Base-by-base conservation (phyloP, 53 echinoderm and acorn worm species). In the Temnopleurus reevesii region DNA sequence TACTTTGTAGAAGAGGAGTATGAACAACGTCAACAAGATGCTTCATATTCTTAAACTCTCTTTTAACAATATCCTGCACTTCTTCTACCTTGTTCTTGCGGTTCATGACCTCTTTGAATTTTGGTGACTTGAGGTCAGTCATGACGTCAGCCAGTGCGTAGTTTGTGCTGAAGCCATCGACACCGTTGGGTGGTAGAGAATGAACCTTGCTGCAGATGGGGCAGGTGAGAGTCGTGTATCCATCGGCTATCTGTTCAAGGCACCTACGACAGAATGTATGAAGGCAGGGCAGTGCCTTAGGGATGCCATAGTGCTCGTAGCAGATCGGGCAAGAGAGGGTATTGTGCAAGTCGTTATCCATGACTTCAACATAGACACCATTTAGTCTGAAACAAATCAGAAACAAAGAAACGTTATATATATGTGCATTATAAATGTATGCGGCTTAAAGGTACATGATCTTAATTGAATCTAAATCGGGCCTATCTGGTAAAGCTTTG, bases 191-290 rank as follows among this genome's bases (percentile, higher is more conserved):
- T 46, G 66, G 88, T 24, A 87, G 49, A 3, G 9, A 0, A 33
- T 65, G 71, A 49, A 49, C 53, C 2, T n/a, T 6, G 88, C 18
- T 65, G 34, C 66, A 71, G 33, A 66, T 23, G 21, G 88, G 88
- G 36, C 88, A 87, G 2, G 88, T 53, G 46, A 87, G 28, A 71
- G 49, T 66, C 59, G 4, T 86, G 86, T 41, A 59, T 4, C 46
- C 86, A 23, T 45, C 61, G 41, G 59, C 41, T 53, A 47, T 51
- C n/a, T 23, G 0, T 10, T 49, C 49, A 51, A 71, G 66, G 29
- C 88, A 87, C 12, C 47, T 87, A 2, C 46, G n/a, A 71, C 88
- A 87, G 88, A 66, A 87, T 18, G 88, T 87, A 71, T 87, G 88
- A n/a, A 87, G 65, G 33, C 88, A 87, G 0, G 88, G 88, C 9